These are phyloP conservation scores for Nymphalis c-album DNA, from an alignment of 2,888 invertebrate genomes.

Conservation along the genomic window DNA sequence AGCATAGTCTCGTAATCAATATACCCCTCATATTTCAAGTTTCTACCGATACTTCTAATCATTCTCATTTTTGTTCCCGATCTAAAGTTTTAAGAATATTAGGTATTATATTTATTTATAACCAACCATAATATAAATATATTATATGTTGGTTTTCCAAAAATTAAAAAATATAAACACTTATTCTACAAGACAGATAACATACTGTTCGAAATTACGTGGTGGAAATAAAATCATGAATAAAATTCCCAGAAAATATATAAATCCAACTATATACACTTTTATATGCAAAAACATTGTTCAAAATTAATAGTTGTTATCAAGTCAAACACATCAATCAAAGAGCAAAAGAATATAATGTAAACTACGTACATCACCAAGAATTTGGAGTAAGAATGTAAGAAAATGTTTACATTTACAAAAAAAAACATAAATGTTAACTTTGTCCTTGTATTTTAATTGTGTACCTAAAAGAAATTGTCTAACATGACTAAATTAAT, in stretches of 20 bases:
- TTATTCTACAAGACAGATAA: conserved; percentile 18
- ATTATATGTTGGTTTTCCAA: too few relatives aligned
- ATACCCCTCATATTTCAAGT: conserved; percentile 50
- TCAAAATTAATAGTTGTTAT: conserved; percentile 10
- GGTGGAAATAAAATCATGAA: conserved; percentile 71
- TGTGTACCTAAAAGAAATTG: too few relatives aligned
- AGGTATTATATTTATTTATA: background rate
- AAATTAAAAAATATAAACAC: background rate
- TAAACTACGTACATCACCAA: too few relatives aligned
- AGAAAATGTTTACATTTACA: too few relatives aligned
- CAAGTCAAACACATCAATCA: background rate
- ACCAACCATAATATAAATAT: too few relatives aligned
- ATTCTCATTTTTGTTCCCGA: conserved; percentile 67
- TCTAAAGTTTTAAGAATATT: conserved; percentile 45
- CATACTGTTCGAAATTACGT: conserved; percentile 68
- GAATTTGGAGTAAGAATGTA: too few relatives aligned
- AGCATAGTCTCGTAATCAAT: conserved; percentile 49
- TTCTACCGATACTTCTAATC: conserved; percentile 49
- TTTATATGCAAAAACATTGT: conserved; percentile 71
- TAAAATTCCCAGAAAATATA: conserved; percentile 64
- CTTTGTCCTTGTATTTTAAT: too few relatives aligned
- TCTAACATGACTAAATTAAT: too few relatives aligned
- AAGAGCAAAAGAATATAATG: background rate
- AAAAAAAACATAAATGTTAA: too few relatives aligned
- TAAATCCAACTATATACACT: conserved; percentile 59